These are phyloP conservation scores for Frankliniella intonsa DNA, from an alignment of 2,888 invertebrate species.

Conservation along the genomic window DNA sequence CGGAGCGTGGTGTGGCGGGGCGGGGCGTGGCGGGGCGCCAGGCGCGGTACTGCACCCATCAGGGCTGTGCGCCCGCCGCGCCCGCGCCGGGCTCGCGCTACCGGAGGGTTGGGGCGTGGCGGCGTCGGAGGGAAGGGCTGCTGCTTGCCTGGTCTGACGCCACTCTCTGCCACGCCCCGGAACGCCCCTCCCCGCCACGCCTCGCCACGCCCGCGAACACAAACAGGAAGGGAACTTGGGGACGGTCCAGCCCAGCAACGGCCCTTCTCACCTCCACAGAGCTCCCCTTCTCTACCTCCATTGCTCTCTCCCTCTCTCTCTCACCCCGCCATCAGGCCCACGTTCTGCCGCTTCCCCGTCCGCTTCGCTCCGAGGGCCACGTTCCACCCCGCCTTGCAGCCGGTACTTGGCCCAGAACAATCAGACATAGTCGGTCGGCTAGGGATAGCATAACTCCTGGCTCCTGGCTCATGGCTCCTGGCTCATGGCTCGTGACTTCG, in stretches of 20 bases:
- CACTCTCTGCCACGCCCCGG: no score
- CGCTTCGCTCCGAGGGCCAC: background rate
- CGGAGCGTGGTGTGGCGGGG: no score
- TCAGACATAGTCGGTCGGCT: background rate
- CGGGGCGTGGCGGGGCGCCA: no score
- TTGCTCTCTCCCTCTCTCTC: background rate
- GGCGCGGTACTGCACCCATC: no score
- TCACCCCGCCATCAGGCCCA: background rate
- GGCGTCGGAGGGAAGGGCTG: no score
- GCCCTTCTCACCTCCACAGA: background rate
- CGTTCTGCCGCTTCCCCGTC: background rate
- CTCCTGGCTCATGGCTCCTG: background rate
- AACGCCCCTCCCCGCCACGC: no score
- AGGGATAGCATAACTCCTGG: background rate
- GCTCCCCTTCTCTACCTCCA: background rate
- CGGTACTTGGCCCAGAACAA: no score
- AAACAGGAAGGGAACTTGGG: background rate
- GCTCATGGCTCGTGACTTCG: background rate
- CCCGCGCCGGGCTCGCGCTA: no score
- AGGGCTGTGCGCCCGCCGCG: no score
- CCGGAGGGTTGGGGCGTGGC: no score
- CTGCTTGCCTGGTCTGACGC: no score
- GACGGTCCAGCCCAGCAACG: background rate
- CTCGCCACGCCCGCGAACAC: background rate
- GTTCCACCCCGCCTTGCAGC: background rate